Conservation (phyloP, 2,797 vertebrate species). For the Monodelphis domestica region DNA sequence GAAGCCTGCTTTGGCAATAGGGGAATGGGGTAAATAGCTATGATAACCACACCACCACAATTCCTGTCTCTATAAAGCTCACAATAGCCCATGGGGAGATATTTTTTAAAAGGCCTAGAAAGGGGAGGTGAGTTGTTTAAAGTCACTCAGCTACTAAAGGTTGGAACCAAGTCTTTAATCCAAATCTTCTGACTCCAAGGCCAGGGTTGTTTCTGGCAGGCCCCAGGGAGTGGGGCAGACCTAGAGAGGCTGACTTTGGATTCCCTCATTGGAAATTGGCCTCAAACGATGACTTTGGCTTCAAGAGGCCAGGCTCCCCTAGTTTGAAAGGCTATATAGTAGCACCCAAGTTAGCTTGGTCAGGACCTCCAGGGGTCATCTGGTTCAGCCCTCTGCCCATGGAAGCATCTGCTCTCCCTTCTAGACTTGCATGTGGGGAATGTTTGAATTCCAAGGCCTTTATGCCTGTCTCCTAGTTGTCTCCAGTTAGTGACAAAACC, state of each 20-base stretch:
- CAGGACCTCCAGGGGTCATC: neutral
- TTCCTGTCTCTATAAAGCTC: neutral
- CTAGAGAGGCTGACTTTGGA: neutral
- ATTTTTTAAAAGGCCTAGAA: neutral
- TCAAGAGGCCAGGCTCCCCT: neutral
- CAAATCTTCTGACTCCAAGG: neutral
- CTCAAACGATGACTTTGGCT: neutral
- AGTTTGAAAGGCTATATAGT: neutral
- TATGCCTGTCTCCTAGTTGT: neutral
- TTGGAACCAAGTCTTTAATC: neutral
- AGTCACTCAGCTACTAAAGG: neutral
- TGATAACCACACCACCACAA: neutral
- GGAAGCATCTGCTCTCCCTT: neutral
- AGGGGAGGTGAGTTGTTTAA: neutral
- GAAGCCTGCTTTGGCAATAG: neutral
- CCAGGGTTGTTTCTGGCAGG: neutral
- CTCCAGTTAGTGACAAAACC: neutral
- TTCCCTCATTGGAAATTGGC: neutral
- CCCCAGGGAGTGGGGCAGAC: neutral
- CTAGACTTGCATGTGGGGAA: neutral
- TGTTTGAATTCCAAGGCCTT: neutral
- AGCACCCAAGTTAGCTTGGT: neutral
- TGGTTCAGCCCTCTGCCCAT: neutral
- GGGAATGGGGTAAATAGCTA: neutral
- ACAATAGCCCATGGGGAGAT: neutral